These are phyloP conservation scores for Ptychoptera contaminata DNA, from an alignment of 2,888 invertebrate genomes.

Conservation along the genomic window DNA sequence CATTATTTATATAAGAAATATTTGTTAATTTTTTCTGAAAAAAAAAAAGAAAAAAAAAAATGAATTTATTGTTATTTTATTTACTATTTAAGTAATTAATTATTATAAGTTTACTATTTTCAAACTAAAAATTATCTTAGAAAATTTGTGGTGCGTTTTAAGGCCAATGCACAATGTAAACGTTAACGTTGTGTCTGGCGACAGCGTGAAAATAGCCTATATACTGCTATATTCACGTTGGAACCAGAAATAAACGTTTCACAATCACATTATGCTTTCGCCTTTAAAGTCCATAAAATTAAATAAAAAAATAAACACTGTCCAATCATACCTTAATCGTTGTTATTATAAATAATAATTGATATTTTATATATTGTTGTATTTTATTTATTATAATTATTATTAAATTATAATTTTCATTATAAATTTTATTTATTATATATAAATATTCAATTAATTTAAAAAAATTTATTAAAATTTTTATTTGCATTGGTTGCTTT, in stretches of 20 bases:
- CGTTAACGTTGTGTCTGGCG: no score
- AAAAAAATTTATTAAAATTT: constrained; percentile 57
- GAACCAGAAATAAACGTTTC: no score
- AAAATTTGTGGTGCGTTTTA: no score
- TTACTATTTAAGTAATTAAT: no score
- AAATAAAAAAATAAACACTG: not conserved
- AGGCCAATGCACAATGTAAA: no score
- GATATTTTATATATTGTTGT: constrained; percentile 63
- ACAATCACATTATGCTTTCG: no score
- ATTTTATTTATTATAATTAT: constrained; percentile 60
- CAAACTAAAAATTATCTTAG: no score
- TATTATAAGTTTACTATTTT: no score
- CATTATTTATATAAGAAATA: constrained; percentile 35
- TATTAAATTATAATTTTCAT: constrained; percentile 50
- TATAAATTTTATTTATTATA: constrained; percentile 54
- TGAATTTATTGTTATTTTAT: constrained; percentile 14
- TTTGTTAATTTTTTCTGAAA: constrained; percentile 40
- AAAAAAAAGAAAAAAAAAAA: constrained; percentile 12
- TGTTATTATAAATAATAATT: constrained; percentile 48
- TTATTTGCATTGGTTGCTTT: constrained; percentile 61
- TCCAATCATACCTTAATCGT: constrained; percentile 41
- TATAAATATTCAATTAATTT: constrained; percentile 69
- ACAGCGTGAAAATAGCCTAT: no score
- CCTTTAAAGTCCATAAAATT: no score
- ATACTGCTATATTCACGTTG: no score